These are phyloP conservation scores for Psilopogon haemacephalus DNA, from an alignment of 2,113 vertebrate genomes.

Conservation along the genomic window DNA sequence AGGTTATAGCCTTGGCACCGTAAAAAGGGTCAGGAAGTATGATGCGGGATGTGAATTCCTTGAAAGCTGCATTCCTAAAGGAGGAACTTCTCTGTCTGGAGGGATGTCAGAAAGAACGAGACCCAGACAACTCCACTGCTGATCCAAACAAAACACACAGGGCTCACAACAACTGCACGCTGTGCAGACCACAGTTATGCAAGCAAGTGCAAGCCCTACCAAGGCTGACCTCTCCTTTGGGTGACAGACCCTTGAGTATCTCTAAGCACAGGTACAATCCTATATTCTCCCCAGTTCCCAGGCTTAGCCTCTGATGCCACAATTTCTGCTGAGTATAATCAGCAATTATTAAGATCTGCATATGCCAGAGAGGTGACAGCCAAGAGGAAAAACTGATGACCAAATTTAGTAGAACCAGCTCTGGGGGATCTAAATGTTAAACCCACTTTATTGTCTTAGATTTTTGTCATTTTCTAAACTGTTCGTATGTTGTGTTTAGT, in stretches of 20 bases:
- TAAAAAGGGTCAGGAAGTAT: slow-evolving; percentile 26
- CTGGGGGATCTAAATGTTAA: slow-evolving; percentile 48
- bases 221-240: neutral
- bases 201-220: neutral
- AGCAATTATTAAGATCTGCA: neutral
- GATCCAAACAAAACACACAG: neutral
- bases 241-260: neutral
- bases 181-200: neutral
- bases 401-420: neutral
- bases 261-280: neutral
- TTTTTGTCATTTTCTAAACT: neutral
- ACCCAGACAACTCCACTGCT: neutral
- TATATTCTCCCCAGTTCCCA: neutral
- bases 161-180: neutral
- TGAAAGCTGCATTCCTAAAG: neutral
- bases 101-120: neutral
- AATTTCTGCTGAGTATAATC: neutral
- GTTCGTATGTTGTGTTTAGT: neutral
- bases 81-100: neutral
- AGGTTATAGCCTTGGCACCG: neutral
- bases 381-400: neutral
- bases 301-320: neutral
- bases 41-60: slow-evolving; percentile 14
- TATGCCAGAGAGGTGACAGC: neutral
- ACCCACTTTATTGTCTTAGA: neutral